Evolutionary conservation across 2,113 vertebrate species (phyloP), one percentile per base, ranked within the genome.

Genomic region (Pomatorhinus ruficollis): DNA sequence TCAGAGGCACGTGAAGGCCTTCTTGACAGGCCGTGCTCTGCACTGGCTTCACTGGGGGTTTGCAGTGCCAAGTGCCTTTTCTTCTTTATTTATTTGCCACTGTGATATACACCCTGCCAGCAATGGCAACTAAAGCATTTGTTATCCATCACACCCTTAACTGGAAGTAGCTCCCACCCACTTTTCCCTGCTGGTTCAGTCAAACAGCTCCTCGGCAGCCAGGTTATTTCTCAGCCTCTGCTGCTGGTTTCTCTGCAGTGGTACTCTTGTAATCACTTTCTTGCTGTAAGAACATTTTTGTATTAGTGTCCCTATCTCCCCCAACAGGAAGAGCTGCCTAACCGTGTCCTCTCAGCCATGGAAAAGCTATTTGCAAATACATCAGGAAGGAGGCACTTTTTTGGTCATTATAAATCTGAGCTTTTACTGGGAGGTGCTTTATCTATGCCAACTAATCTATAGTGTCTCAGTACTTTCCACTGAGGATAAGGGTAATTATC

Each of bases 181-280:
- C 16, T 10, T 45, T 50, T 65, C 39, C 37, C 45, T 39, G 56
- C 4, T 5, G 7, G 35, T 60, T 89, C 64, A n/a, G 45, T 23
- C 78, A 84, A 85, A 68, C 28, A 40, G 56, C 60, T 82, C 74
- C 54, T 57, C 4, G 2, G 76, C n/a, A 89, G 39, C 40, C 56
- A 24, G 47, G 52, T 82, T 70, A 24, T 45, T 84, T 75, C 89
- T 76, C 59, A 72, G 83, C 37, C 37, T 72, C 49, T 72, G 57
- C 49, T 86, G 49, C 61, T 16, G 5, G 5, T 64, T 68, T 86
- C 77, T 83, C 4, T 1, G 45, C 9, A 12, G 27, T 33, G 23
- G 49, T 30, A 19, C 35, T 59, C 65, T 52, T 1, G 0, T 37
- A 70, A 68, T 70, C 0, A 0, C 69, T 69, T 1, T 47, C 35